Evolutionary conservation across 2,888 invertebrate genomes (phyloP), one percentile per base, ranked within the genome.

Genomic region (Gari tellinella): DNA sequence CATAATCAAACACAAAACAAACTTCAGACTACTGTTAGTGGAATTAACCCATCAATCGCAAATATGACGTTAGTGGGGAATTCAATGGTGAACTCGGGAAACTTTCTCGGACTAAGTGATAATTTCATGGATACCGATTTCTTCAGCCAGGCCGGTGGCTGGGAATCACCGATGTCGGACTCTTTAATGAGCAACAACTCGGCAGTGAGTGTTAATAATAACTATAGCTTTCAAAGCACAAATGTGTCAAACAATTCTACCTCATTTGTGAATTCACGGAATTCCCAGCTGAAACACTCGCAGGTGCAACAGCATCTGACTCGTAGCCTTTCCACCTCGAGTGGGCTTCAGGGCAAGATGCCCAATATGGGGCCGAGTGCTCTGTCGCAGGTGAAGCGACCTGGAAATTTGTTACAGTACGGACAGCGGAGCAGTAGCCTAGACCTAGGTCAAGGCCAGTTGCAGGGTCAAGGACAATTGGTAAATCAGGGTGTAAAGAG

Each of bases 401-500:
- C 72, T 23, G 58, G 61, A 10, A 72, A 66, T 31, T 72, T 82
- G 43, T 64, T 72, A 41, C 72, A 81, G 19, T 80, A 72, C 53
- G 82, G 75, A 51, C 85, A 86, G n/a, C 57, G 82, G 41, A 81
- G 81, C 48, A 58, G 65, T 7, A 75, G 72, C 52, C 49, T 77
- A 19, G 82, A 80, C 52, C 82, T 81, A 2, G 85, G 82, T n/a
- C 63, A 60, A n/a, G 43, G 38, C 38, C 65, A 65, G 26, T 26
- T 45, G 48, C 69, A 69, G 26, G 43, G 61, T 49, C 61, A 61
- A 51, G 21, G 41, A 40, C 63, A 51, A 8, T 26, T 26, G 23
- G 37, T 21, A 19, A 31, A 15, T n/a, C 61, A 51, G 19, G 72
- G 72, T 10, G 87, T 85, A 64, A 87, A 85, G 76, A 86, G 84